Conservation (phyloP, 1,140 invertebrate genomes). For the Rhizoglyphus robini region DNA sequence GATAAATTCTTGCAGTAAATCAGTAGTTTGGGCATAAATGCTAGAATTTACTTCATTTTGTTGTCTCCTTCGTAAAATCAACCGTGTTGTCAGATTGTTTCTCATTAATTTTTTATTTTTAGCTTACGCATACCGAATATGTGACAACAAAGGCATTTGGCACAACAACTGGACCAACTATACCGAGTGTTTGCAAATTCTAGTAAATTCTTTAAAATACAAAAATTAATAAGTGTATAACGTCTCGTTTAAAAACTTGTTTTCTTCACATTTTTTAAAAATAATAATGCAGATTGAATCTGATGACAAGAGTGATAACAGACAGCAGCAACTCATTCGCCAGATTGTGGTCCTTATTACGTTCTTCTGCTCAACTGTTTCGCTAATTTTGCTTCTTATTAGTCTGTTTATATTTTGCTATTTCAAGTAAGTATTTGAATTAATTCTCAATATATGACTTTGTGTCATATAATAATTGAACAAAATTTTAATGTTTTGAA, state of each 20-base stretch:
- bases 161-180: conserved; percentile 34
- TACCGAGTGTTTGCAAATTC: conserved; percentile 26
- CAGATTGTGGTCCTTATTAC: conserved; percentile 32
- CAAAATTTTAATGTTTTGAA: too few species aligned
- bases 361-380: conserved; percentile 36
- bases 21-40: too few species aligned
- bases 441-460: too few species aligned
- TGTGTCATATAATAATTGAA: too few species aligned
- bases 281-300: conserved; percentile 1
- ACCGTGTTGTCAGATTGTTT: too few species aligned
- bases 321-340: conserved; percentile 1
- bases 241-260: neutral
- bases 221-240: too few species aligned
- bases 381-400: conserved; percentile 32
- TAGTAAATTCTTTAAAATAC: conserved; percentile 9
- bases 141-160: conserved; percentile 28
- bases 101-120: too few species aligned
- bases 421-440: conserved; percentile 35
- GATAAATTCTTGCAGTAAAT: too few species aligned
- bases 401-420: conserved; percentile 38
- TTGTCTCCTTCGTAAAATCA: too few species aligned
- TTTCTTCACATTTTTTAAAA: neutral
- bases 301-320: neutral
- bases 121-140: conserved; percentile 27
- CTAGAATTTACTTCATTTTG: too few species aligned